phyloP scores from a whole-genome alignment of 2,113 vertebrate genomes.

The Lepisosteus osseus region DNA sequence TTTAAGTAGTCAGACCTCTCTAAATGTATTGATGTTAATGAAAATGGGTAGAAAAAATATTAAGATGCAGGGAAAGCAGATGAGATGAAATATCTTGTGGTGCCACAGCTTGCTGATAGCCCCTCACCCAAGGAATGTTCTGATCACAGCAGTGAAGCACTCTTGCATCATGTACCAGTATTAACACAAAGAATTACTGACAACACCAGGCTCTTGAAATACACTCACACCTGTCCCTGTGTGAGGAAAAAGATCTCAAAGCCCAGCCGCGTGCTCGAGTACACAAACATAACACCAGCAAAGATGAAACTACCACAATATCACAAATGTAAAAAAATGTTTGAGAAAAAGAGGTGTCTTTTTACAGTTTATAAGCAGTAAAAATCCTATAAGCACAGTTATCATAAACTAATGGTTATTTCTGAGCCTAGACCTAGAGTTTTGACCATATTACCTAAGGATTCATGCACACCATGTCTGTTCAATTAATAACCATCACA shows the following conservation, averaged over 20 bases:
- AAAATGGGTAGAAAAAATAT: too few relatives aligned
- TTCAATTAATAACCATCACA: too few relatives aligned
- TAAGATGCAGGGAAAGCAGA: not conserved
- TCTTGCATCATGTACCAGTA: constrained; percentile 35
- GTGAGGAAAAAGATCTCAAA: constrained; percentile 13
- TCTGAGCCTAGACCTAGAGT: too few relatives aligned
- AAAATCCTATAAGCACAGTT: too few relatives aligned
- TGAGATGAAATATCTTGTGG: constrained; percentile 25
- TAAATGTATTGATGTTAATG: too few relatives aligned
- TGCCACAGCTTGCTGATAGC: constrained; percentile 17
- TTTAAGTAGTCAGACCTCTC: too few relatives aligned
- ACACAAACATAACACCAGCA: constrained; percentile 12
- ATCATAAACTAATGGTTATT: too few relatives aligned
- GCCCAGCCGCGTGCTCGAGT: constrained; percentile 31
- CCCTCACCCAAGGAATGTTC: constrained; percentile 19
- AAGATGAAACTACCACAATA: not conserved
- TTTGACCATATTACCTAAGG: too few relatives aligned
- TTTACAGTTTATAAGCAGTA: too few relatives aligned
- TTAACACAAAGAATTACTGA: constrained; percentile 24
- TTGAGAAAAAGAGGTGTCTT: too few relatives aligned
- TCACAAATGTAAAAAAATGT: not conserved
- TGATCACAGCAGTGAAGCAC: constrained; percentile 24
- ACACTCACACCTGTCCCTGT: constrained; percentile 39
- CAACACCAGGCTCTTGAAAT: constrained; percentile 33
- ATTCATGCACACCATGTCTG: too few relatives aligned